Base-by-base conservation (phyloP, 2,797 vertebrate genomes). In the Enteromius trimaculatus region DNA sequence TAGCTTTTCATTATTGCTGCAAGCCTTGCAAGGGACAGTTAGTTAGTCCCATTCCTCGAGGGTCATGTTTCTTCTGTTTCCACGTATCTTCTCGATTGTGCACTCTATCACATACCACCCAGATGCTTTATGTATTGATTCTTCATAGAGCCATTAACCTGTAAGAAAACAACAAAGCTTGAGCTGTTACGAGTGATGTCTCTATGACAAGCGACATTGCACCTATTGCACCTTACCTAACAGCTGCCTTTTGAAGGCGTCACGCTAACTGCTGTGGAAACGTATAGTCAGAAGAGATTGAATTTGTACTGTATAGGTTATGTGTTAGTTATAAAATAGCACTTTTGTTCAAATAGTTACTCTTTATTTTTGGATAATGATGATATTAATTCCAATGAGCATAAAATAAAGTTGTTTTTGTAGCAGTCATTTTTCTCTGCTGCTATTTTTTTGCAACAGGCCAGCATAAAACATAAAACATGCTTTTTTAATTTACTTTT, bases 1-100 rank as follows among this genome's bases (percentile, higher is more conserved):
- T 82, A 69, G 55, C 71, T 75, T 88, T 87, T 88, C 78, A 84
- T 88, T 84, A 79, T 37, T 64, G 81, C 80, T 86, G 51, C 74
- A 62, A 72, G 29, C n/a, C 53, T 29, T 19, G 70, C 80, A 70
- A 83, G 74, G 47, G 70, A 69, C 77, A 69, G 71, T 84, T 82
- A 77, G 80, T 86, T 86, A 81, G 78, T 75, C 70, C 76, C 64
- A 75, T 81, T 79, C 42, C 84, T 86, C 75, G n/a, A 39, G 84
- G 79, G 81, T 65, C 77, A 81, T 72, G 74, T 75, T 79, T 68
- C 68, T 70, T 76, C 70, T 51, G 77, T 80, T 53, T 82, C 19
- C 29, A 1, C 26, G 44, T 47, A 72, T 62, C 64, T 76, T 60
- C 62, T 19, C 13, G 16, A 77, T 70, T 77, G 64, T 49, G 34